Base-by-base conservation (phyloP, 2,797 vertebrate genomes). In the Anguilla marmorata region DNA sequence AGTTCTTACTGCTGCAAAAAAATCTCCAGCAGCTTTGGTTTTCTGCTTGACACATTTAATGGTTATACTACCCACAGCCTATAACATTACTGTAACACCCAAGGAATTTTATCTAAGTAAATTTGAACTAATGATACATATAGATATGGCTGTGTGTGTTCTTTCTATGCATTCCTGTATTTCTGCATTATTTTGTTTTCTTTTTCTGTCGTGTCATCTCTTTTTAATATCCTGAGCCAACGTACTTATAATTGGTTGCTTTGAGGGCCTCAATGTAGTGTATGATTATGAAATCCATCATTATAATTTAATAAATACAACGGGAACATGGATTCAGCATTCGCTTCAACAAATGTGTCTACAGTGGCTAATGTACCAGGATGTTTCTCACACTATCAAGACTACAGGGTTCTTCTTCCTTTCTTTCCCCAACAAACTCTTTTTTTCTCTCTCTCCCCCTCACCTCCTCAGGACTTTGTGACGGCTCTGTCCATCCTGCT, bases 401-500 rank as follows among this genome's bases (percentile, higher is more conserved):
- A 56, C 54, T 1, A 56, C 54, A 56, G 27, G 3, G 14, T 14
- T 9, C 12, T 27, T 27, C 79, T 74, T 0, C 9, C 9, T 74
- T 33, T 74, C 30, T 74, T 76, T 48, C 85, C n/a, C 19, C 48
- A 5, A 2, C 27, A n/a, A 11, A 84, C 56, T 69, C 0, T 90
- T 27, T 3, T 12, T 37, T 0, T 3, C 21, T 58, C n/a, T 69
- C 19, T 66, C 60, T 80, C 72, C 12, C 91, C 83, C 86, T 91
- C 58, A 50, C 0, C n/a, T 87, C 37, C 87, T 85, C 93, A 99
- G 99, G 99, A 99, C 91, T 99, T 99, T 95, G 98, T 99, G 80
- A 96, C 96, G 85, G 99, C 98, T 0, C 93, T 99, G 91, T 99
- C 99, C 0, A 97, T 95, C 90, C 94, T 99, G 86, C 95, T 99